Base-by-base conservation (phyloP, 2,888 invertebrate genomes). In the Apoda limacodes region DNA sequence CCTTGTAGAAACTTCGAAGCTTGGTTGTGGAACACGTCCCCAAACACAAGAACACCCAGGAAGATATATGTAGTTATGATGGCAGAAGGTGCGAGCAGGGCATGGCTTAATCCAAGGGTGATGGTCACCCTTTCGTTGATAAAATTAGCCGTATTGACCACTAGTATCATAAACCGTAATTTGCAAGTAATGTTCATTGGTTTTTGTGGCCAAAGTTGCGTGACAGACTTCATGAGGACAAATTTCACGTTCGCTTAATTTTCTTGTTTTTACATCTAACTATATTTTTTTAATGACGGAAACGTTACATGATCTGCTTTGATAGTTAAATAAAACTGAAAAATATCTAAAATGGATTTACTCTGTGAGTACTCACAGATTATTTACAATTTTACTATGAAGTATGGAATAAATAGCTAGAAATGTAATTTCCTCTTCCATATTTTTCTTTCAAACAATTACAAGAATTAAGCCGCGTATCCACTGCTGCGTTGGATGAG, bases 121-220 rank as follows among this genome's bases (percentile, higher is more conserved):
- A 43, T 45, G 2, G 69, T 65, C 9, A 60, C 40, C 30, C 65
- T 52, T 42, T 70, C 72, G 30, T 69, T 71, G 26, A 74, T 71
- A 1, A 71, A 35, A 32, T 67, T 46, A 3, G 62, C 66, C 4
- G 71, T 70, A 21, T 57, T 69, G 5, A 67, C 44, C 5, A 75
- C 63, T 13, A 74, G 46, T 4, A 52, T 45, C 11, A 72, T 45
- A 31, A 70, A 43, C 39, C 61, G 48, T 17, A 75, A 46, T 35
- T 59, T 68, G 22, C n/a, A n/a, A n/a, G n/a, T 46, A 22, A 39
- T 29, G 46, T 52, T 58, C 71, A 72, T 71, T 34, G 53, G 58
- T 36, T 39, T 48, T 13, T 46, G 39, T 25, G 34, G 40, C 33
- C 45, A 50, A 19, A 29, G 14, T 27, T 30, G 37, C 15, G 39